A percentile compares a stretch with the other conserved stretches of the same genome.
These are phyloP conservation scores for Lycaon pictus DNA, from an alignment of 2,113 vertebrate genomes.

Conservation along the genomic window DNA sequence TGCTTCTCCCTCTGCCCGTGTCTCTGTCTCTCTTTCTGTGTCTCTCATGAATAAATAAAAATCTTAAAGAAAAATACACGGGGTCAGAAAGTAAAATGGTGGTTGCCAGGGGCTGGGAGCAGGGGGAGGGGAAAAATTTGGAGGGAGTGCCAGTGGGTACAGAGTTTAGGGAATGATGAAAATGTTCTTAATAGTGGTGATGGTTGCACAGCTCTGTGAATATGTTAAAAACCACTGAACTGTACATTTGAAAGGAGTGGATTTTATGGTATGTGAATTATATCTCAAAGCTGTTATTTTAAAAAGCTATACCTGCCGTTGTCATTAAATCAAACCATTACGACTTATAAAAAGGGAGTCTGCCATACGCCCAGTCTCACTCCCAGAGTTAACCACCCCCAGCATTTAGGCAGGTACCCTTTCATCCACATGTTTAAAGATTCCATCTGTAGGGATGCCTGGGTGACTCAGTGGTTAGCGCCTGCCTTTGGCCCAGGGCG, in stretches of 20 bases:
- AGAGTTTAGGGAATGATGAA: background rate
- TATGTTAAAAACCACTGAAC: background rate
- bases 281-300: background rate
- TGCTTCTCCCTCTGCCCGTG: too few relatives aligned
- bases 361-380: background rate
- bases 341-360: background rate
- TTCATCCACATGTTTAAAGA: background rate
- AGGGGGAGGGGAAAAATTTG: background rate
- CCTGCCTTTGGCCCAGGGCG: too few relatives aligned
- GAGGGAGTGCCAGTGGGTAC: too few relatives aligned
- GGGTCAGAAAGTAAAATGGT: background rate
- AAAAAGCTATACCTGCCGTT: background rate
- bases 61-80: too few relatives aligned
- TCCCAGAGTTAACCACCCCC: background rate
- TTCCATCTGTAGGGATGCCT: background rate
- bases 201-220: background rate
- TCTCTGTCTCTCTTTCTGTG: too few relatives aligned
- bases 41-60: too few relatives aligned
- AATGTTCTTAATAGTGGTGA: background rate
- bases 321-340: background rate
- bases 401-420: background rate
- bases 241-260: background rate
- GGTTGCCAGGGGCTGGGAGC: background rate
- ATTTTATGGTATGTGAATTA: background rate
- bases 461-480: too few relatives aligned